Percentiles rank a stretch among this genome's conserved stretches.
Evolutionary conservation across 2,113 vertebrate species (phyloP).

Genomic region (Erinaceus europaeus): DNA sequence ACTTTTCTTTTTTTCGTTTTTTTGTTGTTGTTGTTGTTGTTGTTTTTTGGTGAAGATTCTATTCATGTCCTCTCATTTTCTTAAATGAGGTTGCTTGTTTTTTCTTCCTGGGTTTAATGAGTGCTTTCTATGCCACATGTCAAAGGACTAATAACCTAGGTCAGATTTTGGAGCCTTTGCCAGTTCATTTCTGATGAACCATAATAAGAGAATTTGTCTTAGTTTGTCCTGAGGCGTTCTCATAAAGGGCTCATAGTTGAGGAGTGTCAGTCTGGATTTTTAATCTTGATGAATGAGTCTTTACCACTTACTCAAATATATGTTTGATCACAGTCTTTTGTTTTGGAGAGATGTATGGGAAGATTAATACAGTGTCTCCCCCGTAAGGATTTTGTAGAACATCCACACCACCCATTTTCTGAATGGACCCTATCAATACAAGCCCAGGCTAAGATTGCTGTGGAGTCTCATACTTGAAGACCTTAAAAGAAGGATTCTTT

Average conservation of each 20-base stretch:
- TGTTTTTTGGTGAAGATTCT: too few relatives aligned
- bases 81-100: too few relatives aligned
- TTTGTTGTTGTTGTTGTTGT: too few relatives aligned
- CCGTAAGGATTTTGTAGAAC: slow-evolving; percentile 41
- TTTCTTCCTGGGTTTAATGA: too few relatives aligned
- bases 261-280: slow-evolving; percentile 53
- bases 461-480: slow-evolving; percentile 71
- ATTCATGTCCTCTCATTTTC: too few relatives aligned
- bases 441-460: slow-evolving; percentile 67
- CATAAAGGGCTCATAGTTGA: background rate
- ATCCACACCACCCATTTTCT: slow-evolving; percentile 50
- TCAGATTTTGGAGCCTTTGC: too few relatives aligned
- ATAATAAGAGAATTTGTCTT: background rate
- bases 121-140: too few relatives aligned
- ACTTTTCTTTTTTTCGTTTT: too few relatives aligned
- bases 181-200: background rate
- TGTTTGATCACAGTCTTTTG: slow-evolving; percentile 63
- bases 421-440: slow-evolving; percentile 69
- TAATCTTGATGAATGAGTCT: slow-evolving; percentile 49
- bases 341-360: slow-evolving; percentile 58
- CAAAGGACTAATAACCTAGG: too few relatives aligned
- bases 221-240: background rate
- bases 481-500: slow-evolving; percentile 75
- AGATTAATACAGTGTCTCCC: slow-evolving; percentile 67
- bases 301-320: slow-evolving; percentile 58